A percentile compares a stretch with the other conserved stretches of the same genome.
These are phyloP conservation scores for Aricia agestis DNA, from an alignment of 1,140 invertebrate species.

Conservation along the genomic window DNA sequence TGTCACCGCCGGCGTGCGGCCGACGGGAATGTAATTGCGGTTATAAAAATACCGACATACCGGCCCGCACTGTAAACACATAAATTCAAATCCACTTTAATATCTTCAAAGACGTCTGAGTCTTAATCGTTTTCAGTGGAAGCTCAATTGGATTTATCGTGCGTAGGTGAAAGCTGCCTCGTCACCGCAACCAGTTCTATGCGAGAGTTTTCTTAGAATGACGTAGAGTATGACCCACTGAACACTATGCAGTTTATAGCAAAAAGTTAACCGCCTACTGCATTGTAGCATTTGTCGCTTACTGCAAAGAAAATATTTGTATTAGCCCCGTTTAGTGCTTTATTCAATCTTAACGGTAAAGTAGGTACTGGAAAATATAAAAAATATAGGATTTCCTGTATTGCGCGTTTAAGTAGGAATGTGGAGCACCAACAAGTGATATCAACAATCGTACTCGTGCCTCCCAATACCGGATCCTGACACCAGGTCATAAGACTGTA, in stretches of 20 bases:
- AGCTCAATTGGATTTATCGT: conserved; percentile 6
- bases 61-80: conserved; percentile 24
- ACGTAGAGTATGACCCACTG: conserved; percentile 38
- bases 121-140: conserved; percentile 3
- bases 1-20: conserved; percentile 18
- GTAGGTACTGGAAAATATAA: too few species aligned
- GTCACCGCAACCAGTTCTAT: conserved; percentile 41
- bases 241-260: conserved; percentile 37
- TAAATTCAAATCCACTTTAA: conserved; percentile 26
- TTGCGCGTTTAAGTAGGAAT: too few species aligned
- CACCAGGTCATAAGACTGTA: too few species aligned
- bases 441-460: too few species aligned
- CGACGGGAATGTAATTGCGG: conserved; percentile 2
- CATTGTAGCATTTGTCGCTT: background rate
- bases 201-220: conserved; percentile 44
- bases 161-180: conserved; percentile 33
- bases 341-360: background rate
- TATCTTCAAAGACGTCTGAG: conserved; percentile 6
- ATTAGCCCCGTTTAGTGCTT: background rate
- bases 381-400: too few species aligned
- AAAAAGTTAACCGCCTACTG: conserved; percentile 31
- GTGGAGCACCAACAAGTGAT: too few species aligned
- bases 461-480: too few species aligned
- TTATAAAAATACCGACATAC: conserved; percentile 12
- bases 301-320: background rate